Percentiles rank a stretch among this genome's conserved stretches.
phyloP scores from a whole-genome alignment of 2,797 vertebrate genomes.

The Nannoperca australis region DNA sequence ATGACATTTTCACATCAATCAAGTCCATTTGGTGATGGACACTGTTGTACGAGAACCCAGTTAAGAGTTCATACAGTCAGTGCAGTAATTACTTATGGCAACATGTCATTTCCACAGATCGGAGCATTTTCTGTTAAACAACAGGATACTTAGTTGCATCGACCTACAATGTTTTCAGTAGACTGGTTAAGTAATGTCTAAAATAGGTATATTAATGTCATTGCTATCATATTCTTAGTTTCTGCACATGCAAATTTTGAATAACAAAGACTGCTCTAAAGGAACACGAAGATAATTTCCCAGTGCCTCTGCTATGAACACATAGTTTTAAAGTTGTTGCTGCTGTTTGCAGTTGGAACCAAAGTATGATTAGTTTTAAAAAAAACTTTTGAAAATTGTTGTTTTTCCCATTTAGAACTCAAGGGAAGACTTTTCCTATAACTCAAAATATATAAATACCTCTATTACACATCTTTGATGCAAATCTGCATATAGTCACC shows the following conservation, averaged over 20 bases:
- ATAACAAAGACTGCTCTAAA: background rate
- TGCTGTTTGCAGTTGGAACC: conserved; percentile 24
- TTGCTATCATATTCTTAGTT: conserved; percentile 1
- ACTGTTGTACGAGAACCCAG: background rate
- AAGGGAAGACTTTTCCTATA: background rate
- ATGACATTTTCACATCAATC: background rate
- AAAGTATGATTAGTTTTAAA: conserved; percentile 7
- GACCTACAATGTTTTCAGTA: background rate
- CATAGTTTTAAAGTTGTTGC: conserved; percentile 16
- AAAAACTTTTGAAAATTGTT: background rate
- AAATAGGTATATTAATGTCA: background rate
- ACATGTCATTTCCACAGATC: background rate
- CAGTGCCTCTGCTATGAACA: conserved; percentile 29
- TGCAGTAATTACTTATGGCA: background rate
- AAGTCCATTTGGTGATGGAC: background rate
- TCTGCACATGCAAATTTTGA: background rate
- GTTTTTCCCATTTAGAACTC: conserved; percentile 7
- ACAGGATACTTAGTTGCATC: background rate
- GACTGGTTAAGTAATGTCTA: conserved; percentile 9
- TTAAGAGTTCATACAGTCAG: background rate
- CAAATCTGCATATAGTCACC: background rate
- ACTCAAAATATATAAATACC: conserved; percentile 30
- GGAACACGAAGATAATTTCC: background rate
- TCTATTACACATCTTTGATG: conserved; percentile 10
- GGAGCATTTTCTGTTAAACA: background rate